Percentiles rank a stretch among this genome's conserved stretches.
Conservation (phyloP, 2,113 vertebrate species). For the Platycercus adscitus region DNA sequence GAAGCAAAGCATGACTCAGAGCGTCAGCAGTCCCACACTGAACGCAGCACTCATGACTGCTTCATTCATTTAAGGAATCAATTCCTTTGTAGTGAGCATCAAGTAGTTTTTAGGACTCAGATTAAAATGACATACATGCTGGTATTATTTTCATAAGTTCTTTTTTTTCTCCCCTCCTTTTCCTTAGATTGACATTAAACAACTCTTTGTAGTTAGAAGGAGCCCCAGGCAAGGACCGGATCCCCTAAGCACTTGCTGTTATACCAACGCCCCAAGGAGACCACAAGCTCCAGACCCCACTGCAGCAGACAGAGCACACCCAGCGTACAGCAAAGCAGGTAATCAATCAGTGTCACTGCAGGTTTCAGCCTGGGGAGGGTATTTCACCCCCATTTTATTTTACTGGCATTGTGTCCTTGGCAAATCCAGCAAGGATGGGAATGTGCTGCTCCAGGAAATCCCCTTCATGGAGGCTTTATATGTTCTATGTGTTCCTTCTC, state of each 20-base stretch:
- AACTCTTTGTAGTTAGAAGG: neutral
- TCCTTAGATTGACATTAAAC: neutral
- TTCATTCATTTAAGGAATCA: slow-evolving; percentile 51
- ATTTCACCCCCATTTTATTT: neutral
- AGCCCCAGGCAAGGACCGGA: neutral
- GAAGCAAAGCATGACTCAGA: slow-evolving; percentile 32
- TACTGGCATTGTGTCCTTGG: neutral
- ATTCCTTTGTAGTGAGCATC: slow-evolving; percentile 11
- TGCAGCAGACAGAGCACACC: neutral
- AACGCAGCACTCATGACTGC: neutral
- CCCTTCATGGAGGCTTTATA: neutral
- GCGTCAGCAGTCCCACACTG: neutral
- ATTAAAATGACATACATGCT: neutral
- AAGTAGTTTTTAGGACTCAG: slow-evolving; percentile 10
- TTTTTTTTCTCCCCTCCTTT: neutral
- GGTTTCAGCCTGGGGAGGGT: neutral
- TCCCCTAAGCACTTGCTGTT: neutral
- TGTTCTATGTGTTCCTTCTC: neutral
- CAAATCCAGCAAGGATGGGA: neutral
- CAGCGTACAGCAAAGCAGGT: neutral
- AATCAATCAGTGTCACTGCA: rapidly evolving
- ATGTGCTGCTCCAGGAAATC: neutral
- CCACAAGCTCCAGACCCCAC: neutral
- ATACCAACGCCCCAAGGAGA: neutral
- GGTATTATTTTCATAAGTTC: neutral